These are phyloP conservation scores for Caiman crocodilus DNA, from an alignment of 2,797 vertebrate species.

Conservation along the genomic window DNA sequence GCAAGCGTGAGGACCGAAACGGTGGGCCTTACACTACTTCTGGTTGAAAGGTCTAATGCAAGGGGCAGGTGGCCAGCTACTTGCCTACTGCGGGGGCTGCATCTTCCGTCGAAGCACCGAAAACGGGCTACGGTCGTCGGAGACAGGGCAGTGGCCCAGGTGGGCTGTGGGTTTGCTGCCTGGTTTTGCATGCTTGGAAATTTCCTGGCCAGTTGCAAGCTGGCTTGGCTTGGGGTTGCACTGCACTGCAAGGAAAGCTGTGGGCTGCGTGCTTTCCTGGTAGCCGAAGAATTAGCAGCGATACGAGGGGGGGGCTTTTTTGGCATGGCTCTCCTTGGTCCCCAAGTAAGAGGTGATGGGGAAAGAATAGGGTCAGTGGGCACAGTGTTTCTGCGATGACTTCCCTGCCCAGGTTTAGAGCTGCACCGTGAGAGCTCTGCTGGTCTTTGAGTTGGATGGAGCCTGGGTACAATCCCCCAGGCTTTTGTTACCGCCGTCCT, in stretches of 20 bases:
- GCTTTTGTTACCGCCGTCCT: neutral
- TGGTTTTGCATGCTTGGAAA: neutral
- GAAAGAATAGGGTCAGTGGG: neutral
- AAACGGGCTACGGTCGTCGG: neutral
- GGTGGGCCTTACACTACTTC: too few species aligned
- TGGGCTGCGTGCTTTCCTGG: neutral
- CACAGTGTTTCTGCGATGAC: neutral
- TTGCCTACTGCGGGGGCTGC: neutral
- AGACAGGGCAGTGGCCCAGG: neutral
- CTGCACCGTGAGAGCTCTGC: neutral
- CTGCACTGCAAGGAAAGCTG: neutral
- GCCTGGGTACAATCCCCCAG: neutral
- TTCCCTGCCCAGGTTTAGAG: neutral
- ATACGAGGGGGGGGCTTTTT: neutral
- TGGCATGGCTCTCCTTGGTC: neutral
- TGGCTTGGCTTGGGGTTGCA: accelerated
- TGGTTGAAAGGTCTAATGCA: too few species aligned
- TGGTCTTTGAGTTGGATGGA: accelerated
- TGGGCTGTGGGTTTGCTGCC: neutral
- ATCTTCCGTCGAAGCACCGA: neutral
- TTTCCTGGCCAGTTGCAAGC: accelerated
- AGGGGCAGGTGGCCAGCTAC: neutral
- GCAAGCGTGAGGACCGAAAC: too few species aligned
- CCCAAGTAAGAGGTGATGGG: neutral
- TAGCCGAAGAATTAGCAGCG: neutral